These are phyloP conservation scores for Knipowitschia caucasica DNA, from an alignment of 2,797 vertebrate genomes.

Conservation along the genomic window DNA sequence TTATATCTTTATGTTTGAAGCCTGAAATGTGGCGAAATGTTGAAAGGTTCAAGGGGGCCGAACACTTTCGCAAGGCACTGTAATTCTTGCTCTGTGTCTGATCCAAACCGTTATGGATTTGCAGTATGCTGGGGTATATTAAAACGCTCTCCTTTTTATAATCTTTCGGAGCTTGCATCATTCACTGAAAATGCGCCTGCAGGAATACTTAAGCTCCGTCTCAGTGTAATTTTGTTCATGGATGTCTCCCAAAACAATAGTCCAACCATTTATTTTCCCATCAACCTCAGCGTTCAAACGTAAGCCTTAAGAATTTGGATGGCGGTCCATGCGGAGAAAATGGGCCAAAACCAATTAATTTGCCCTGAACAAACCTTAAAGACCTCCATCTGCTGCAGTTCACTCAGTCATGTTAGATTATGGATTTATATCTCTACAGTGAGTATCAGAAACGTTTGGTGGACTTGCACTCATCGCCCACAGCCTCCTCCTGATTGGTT, in stretches of 20 bases:
- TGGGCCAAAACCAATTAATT: neutral
- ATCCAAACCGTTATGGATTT: too few relatives aligned
- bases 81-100: too few relatives aligned
- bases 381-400: neutral
- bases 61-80: too few relatives aligned
- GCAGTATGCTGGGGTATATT: too few relatives aligned
- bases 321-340: neutral
- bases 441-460: too few relatives aligned
- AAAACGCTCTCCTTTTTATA: too few relatives aligned
- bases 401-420: conserved; percentile 4
- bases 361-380: neutral
- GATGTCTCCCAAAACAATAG: neutral
- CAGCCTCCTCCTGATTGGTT: too few relatives aligned
- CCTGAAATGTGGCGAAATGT: too few relatives aligned
- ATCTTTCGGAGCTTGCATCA: neutral
- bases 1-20: too few relatives aligned
- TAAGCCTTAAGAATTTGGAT: neutral
- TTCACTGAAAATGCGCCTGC: neutral
- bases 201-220: neutral
- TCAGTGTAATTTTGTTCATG: neutral
- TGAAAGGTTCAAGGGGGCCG: too few relatives aligned
- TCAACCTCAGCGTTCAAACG: neutral
- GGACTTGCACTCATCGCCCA: too few relatives aligned
- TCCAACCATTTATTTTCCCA: neutral
- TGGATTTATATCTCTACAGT: too few relatives aligned